Percentiles rank a stretch among this genome's conserved stretches.
Evolutionary conservation across 2,797 vertebrate genomes (phyloP).

Genomic region (Echeneis naucrates): DNA sequence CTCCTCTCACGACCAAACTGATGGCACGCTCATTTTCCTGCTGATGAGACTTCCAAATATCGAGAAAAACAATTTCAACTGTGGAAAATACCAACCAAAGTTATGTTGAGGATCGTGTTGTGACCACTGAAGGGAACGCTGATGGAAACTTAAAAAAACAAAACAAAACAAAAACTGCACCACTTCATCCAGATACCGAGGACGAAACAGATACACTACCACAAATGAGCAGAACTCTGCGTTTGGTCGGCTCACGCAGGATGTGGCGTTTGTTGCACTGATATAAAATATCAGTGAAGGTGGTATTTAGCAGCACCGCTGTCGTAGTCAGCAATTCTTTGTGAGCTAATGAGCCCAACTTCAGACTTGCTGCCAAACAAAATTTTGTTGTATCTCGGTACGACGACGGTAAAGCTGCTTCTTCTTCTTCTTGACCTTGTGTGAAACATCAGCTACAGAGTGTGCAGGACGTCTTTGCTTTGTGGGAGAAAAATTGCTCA

Average conservation of each 20-base stretch:
- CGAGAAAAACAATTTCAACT: constrained; percentile 21
- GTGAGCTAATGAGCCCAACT: background rate
- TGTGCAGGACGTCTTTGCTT: background rate
- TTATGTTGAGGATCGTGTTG: constrained; percentile 43
- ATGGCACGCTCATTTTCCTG: constrained; percentile 33
- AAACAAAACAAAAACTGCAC: too few relatives aligned
- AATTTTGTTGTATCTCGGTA: too few relatives aligned
- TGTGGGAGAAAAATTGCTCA: background rate
- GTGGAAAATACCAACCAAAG: constrained; percentile 58
- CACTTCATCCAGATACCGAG: background rate
- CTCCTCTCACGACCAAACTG: constrained; percentile 33
- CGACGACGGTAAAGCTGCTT: too few relatives aligned
- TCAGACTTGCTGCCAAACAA: too few relatives aligned
- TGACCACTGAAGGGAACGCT: constrained; percentile 38
- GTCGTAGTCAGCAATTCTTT: constrained; percentile 16
- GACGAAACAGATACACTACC: constrained; percentile 20
- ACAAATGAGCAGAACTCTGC: constrained; percentile 38
- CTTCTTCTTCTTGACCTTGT: too few relatives aligned
- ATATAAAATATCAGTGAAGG: constrained; percentile 21
- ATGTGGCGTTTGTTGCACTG: constrained; percentile 26
- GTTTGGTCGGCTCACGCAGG: background rate
- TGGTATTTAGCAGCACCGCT: constrained; percentile 18
- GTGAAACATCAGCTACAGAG: background rate
- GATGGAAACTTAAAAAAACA: constrained; percentile 53
- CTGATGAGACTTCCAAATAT: constrained; percentile 38